phyloP scores from a whole-genome alignment of 2,797 vertebrate genomes.

The Pangasius macronema region DNA sequence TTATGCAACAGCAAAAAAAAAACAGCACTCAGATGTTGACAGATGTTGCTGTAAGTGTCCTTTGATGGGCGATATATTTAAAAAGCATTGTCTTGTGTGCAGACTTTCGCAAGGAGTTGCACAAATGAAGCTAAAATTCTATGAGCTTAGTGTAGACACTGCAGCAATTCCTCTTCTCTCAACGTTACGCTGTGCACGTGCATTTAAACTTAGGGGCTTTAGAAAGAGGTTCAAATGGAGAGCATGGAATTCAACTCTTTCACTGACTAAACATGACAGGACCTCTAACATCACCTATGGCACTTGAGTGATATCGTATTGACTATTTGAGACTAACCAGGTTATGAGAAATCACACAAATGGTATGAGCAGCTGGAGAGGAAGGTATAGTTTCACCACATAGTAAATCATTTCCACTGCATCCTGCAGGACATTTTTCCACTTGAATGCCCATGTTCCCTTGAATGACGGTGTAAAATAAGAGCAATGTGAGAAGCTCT shows the following conservation, averaged over 20 bases:
- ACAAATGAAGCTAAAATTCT: neutral
- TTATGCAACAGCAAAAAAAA: no score
- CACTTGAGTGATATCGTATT: neutral
- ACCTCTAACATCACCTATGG: neutral
- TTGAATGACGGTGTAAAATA: slow-evolving; percentile 38
- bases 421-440: slow-evolving; percentile 18
- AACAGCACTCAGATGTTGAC: neutral
- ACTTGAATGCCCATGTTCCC: neutral
- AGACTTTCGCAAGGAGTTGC: neutral
- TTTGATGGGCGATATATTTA: neutral
- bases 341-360: neutral
- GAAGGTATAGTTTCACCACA: neutral
- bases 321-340: neutral
- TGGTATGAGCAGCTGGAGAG: neutral
- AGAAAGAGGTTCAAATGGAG: neutral
- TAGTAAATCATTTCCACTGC: neutral
- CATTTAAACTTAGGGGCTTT: neutral
- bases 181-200: neutral
- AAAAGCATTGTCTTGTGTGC: neutral
- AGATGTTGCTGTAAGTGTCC: neutral
- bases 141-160: neutral
- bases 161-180: neutral
- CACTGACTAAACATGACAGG: neutral
- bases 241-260: neutral
- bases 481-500: slow-evolving; percentile 31